These are phyloP conservation scores for Berghia stephanieae DNA, from an alignment of 1,140 invertebrate genomes.

Conservation along the genomic window DNA sequence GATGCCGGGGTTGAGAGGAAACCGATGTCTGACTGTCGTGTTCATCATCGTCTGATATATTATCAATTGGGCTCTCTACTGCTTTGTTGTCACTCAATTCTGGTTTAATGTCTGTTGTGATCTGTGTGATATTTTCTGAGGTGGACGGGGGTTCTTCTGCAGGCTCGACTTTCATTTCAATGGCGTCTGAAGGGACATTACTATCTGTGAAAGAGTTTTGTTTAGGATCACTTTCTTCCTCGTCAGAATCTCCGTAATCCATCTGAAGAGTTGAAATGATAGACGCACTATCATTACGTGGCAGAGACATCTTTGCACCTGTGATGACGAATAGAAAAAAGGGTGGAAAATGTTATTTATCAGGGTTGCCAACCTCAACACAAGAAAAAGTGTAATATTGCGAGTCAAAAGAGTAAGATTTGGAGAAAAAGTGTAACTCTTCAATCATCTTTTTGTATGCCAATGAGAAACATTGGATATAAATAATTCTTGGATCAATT, in stretches of 20 bases:
- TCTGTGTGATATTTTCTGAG: neutral
- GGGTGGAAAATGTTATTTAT: too few relatives aligned
- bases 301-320: too few relatives aligned
- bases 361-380: too few relatives aligned
- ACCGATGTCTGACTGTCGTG: too few relatives aligned
- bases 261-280: slow-evolving; percentile 30
- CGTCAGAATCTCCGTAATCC: slow-evolving; percentile 28
- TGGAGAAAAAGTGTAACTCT: too few relatives aligned
- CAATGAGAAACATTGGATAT: too few relatives aligned
- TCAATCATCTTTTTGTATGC: too few relatives aligned
- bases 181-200: neutral
- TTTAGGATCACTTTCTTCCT: slow-evolving; percentile 18
- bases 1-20: too few relatives aligned
- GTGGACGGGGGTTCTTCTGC: neutral
- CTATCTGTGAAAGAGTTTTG: neutral
- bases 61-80: slow-evolving; percentile 3
- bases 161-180: neutral
- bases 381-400: too few relatives aligned
- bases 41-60: slow-evolving; percentile 29
- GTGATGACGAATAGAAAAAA: too few relatives aligned
- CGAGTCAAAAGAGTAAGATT: too few relatives aligned
- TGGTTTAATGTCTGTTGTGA: neutral
- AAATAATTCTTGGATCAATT: too few relatives aligned
- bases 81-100: neutral
- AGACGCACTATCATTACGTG: slow-evolving; percentile 18